These are phyloP conservation scores for Henricia sp. DNA, from an alignment of 53 echinoderm and acorn worm species.

Conservation along the genomic window DNA sequence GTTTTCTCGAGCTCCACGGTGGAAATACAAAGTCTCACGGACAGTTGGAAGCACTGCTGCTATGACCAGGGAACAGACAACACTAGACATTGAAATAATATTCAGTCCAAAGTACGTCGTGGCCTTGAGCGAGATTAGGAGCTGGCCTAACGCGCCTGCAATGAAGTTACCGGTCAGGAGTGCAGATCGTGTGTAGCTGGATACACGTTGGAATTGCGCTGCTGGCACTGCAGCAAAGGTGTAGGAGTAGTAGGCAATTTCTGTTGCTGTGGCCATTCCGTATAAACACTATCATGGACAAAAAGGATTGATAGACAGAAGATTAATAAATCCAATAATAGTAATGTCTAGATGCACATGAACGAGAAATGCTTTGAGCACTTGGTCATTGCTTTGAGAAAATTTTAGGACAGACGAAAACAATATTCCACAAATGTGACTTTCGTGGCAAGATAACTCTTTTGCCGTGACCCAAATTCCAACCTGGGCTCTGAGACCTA, in stretches of 20 bases:
- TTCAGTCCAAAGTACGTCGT: constrained; percentile 77
- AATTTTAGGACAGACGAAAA: no score
- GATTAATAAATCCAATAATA: no score
- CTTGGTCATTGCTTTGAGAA: no score
- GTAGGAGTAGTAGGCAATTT: constrained; percentile 95
- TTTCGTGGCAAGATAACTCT: no score
- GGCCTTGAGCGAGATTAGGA: constrained; percentile 74
- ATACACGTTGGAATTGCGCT: constrained; percentile 87
- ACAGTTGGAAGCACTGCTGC: constrained; percentile 76
- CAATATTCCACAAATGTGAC: no score
- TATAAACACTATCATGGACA: constrained; percentile 71
- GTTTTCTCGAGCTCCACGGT: no score
- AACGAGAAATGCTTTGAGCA: no score
- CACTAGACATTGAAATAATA: constrained; percentile 72
- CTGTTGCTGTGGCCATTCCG: constrained; percentile 89
- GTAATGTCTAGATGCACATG: no score
- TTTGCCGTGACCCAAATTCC: no score
- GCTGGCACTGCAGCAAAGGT: constrained; percentile 84
- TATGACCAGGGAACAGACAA: constrained; percentile 70
- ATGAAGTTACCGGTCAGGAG: constrained; percentile 77
- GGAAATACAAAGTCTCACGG: constrained; percentile 84
- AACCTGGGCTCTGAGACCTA: no score
- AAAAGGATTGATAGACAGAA: no score
- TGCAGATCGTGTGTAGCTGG: constrained; percentile 87
- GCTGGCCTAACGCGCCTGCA: constrained; percentile 75